Conservation (phyloP, 2,888 invertebrate genomes). For the Coecobrya sp. region DNA sequence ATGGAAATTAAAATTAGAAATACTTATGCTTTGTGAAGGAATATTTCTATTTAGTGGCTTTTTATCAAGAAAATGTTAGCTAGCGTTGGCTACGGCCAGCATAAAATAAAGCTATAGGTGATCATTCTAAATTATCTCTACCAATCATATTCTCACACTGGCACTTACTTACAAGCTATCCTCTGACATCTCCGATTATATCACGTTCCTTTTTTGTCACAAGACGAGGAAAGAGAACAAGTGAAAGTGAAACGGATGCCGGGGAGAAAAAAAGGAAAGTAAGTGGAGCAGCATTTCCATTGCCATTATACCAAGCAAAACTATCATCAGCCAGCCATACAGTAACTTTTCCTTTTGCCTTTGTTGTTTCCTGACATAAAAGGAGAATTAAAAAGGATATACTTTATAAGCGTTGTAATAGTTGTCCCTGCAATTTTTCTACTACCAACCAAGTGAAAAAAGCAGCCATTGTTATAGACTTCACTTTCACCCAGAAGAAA, state of each 20-base stretch:
- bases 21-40: too few species aligned
- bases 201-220: conserved; percentile 21
- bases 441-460: neutral
- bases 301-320: too few species aligned
- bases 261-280: neutral
- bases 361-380: neutral
- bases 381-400: neutral
- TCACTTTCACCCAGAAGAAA: neutral
- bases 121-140: too few species aligned
- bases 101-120: too few species aligned
- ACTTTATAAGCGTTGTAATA: neutral
- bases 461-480: neutral
- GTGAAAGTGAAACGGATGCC: conserved; percentile 7
- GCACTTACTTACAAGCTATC: too few species aligned
- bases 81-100: too few species aligned
- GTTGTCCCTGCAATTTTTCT: neutral
- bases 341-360: neutral
- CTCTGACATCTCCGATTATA: neutral
- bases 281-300: conserved; percentile 33
- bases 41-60: too few species aligned
- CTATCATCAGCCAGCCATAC: neutral
- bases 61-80: too few species aligned
- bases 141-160: too few species aligned
- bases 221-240: neutral
- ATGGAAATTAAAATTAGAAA: too few species aligned